Evolutionary conservation across 2,888 invertebrate species (phyloP).

Genomic region (Melanargia galathea): DNA sequence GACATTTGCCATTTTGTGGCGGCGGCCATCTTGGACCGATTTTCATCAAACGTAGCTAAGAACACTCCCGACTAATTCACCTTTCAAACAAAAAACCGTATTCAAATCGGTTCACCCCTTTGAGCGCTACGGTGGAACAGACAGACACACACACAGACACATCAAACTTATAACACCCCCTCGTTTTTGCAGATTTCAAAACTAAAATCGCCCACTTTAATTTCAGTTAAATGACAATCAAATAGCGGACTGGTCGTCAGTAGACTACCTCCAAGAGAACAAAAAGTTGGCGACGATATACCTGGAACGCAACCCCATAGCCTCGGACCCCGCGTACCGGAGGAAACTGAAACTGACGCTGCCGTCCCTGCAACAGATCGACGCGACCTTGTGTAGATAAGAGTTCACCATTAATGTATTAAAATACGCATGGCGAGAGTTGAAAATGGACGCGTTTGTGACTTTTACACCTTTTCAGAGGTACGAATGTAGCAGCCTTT

Average conservation of each 20-base stretch:
- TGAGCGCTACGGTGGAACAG: too few species aligned
- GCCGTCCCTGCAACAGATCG: constrained; percentile 95
- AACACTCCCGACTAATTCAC: too few species aligned
- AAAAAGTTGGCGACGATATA: constrained; percentile 92
- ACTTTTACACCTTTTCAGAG: too few species aligned
- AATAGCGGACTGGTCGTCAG: constrained; percentile 91
- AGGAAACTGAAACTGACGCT: constrained; percentile 94
- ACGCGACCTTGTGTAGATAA: constrained; percentile 95
- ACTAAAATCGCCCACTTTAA: constrained; percentile 46
- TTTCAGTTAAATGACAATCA: constrained; percentile 95
- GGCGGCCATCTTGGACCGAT: too few species aligned
- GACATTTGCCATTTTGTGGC: too few species aligned
- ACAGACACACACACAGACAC: too few species aligned
- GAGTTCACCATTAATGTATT: constrained; percentile 38
- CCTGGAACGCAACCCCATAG: constrained; percentile 95
- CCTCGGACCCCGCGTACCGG: constrained; percentile 91
- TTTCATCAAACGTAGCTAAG: too few species aligned
- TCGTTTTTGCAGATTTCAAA: too few species aligned
- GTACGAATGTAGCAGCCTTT: too few species aligned
- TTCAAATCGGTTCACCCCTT: too few species aligned
- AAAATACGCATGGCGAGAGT: not conserved
- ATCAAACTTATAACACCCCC: too few species aligned
- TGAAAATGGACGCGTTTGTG: not conserved
- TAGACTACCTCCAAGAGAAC: constrained; percentile 87
- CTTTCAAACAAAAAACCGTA: too few species aligned